Percentiles rank a stretch among this genome's conserved stretches.
phyloP scores from a whole-genome alignment of 2,888 invertebrate species.

The Diplolepis rosae region DNA sequence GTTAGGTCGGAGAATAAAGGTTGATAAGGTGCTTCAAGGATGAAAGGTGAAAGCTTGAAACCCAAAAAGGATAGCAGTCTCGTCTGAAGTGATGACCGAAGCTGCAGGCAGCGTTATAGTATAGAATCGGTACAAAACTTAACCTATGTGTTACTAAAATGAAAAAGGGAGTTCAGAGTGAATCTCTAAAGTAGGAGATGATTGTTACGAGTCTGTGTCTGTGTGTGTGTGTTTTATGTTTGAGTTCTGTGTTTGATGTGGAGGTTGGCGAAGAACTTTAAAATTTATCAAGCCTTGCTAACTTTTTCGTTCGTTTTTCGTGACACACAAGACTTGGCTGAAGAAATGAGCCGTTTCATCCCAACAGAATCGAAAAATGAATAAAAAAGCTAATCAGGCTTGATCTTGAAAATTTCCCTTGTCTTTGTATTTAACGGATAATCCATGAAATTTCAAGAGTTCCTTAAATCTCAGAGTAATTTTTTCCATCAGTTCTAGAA shows the following conservation, averaged over 20 bases:
- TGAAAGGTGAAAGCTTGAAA: not conserved
- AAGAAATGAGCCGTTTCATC: not conserved
- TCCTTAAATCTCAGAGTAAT: not conserved
- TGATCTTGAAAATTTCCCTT: not conserved
- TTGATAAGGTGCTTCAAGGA: not conserved
- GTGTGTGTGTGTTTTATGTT: not conserved
- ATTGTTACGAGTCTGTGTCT: not conserved
- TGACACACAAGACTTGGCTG: not conserved
- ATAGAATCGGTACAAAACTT: conserved; percentile 64
- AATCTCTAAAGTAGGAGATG: not conserved
- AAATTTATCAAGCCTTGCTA: conserved; percentile 1
- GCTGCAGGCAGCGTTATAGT: conserved; percentile 67
- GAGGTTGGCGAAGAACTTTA: not conserved
- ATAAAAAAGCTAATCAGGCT: conserved; percentile 5
- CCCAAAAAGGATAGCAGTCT: conserved; percentile 48
- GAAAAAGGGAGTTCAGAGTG: conserved; percentile 24
- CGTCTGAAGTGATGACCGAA: conserved; percentile 64
- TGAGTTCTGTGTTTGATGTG: not conserved
- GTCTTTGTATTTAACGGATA: conserved; percentile 33
- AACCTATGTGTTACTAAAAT: conserved; percentile 55
- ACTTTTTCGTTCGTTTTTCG: not conserved
- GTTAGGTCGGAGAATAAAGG: not conserved
- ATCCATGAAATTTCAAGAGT: conserved; percentile 48
- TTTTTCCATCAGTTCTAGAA: not conserved
- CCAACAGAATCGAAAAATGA: not conserved